Evolutionary conservation across 2,113 vertebrate species (phyloP), one percentile per base, ranked within the genome.

Genomic region (Larimichthys polyactis): DNA sequence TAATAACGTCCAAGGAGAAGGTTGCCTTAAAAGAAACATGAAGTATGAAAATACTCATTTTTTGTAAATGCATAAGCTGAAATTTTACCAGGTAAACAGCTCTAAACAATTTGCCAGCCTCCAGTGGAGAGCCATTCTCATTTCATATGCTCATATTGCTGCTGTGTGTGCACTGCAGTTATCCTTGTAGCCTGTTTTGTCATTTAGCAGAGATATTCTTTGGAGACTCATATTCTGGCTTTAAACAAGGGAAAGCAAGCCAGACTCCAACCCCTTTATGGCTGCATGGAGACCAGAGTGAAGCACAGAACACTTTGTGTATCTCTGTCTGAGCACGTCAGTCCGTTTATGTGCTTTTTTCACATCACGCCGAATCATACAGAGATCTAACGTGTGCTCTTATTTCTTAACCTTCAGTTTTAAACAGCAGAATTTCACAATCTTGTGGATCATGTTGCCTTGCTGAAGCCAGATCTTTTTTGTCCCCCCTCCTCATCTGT

Each of bases 101-200:
- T 82, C 52, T 83, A 85, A 88, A 89, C 90, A 78, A 85, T 85
- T 90, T 81, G 70, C 54, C 81, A 71, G 86, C 57, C 27, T 79
- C 70, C 27, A 27, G 22, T 79, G 57, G 52, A 78, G 73, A 83
- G 64, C 67, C 63, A 44, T 48, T 83, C 75, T 87, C 74, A 68
- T 88, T 81, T 78, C 79, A 57, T 64, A 69, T 29, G 48, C 81
- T 89, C 55, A 43, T 77, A 57, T n/a, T 54, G 46, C 67, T 70
- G 81, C 72, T 66, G 17, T 63, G 62, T 46, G 69, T 4, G 3
- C 69, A 27, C 12, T 78, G 86, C 75, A 73, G 83, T 71, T 78
- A 68, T 88, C 77, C 69, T 81, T 46, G 49, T 60, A 65, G 82
- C 43, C 62, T 76, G 71, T 73, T 85, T 64, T 79, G 80, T 88